These are phyloP conservation scores for Oxyura jamaicensis DNA, from an alignment of 2,113 vertebrate genomes.

Conservation along the genomic window DNA sequence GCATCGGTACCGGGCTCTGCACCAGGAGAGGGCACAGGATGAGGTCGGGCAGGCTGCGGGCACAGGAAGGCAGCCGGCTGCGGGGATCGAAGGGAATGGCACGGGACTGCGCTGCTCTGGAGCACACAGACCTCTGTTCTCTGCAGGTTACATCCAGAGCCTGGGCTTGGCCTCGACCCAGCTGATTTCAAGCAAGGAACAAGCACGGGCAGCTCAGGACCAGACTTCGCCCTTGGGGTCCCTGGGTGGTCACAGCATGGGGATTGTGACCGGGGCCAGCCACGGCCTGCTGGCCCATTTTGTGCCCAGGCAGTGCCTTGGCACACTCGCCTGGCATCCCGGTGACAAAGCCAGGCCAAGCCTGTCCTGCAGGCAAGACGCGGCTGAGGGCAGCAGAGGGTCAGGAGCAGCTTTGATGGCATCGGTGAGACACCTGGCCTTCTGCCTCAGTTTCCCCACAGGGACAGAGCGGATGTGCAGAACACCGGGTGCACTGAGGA, in stretches of 20 bases:
- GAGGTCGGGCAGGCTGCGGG: neutral
- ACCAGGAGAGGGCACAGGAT: neutral
- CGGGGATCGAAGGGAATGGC: too few relatives aligned
- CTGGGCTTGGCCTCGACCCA: neutral
- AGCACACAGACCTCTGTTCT: neutral
- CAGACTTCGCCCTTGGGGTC: neutral
- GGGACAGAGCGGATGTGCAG: neutral
- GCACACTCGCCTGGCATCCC: fast-evolving
- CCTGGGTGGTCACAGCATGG: fast-evolving
- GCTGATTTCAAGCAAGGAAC: fast-evolving
- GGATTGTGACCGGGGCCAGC: fast-evolving
- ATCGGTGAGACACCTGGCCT: fast-evolving
- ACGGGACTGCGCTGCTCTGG: neutral
- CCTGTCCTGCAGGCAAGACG: constrained; percentile 30
- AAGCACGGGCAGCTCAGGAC: neutral
- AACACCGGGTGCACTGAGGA: neutral
- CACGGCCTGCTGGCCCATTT: fast-evolving
- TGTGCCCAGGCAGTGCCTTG: neutral
- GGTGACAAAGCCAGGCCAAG: neutral
- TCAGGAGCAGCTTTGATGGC: neutral
- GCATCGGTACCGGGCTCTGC: neutral
- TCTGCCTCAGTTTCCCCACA: constrained; percentile 31
- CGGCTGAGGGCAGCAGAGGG: neutral
- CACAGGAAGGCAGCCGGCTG: neutral
- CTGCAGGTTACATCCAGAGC: neutral